These are phyloP conservation scores for Drosophila sechellia DNA, from an alignment of 1,140 invertebrate species.

Conservation along the genomic window DNA sequence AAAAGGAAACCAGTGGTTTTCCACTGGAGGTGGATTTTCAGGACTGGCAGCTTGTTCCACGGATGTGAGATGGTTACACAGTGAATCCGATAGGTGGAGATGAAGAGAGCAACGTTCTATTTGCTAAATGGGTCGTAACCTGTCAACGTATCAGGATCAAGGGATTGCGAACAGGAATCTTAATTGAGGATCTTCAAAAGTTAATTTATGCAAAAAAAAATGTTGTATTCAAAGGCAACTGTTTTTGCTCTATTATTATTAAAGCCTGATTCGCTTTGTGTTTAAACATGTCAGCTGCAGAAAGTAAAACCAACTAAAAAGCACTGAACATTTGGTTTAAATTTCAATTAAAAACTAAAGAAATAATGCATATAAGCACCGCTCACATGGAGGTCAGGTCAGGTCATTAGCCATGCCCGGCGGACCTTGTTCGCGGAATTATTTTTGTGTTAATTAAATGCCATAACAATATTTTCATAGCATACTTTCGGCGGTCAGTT, in stretches of 20 bases:
- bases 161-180: too few relatives aligned
- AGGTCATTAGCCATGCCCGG: slow-evolving; percentile 7
- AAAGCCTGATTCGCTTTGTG: too few relatives aligned
- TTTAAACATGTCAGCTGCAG: too few relatives aligned
- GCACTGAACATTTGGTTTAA: background rate
- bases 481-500: slow-evolving; percentile 10
- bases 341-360: slow-evolving; percentile 28
- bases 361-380: background rate
- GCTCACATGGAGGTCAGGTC: background rate
- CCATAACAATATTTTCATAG: slow-evolving; percentile 36
- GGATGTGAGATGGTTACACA: slow-evolving; percentile 3
- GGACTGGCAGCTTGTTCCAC: slow-evolving; percentile 13
- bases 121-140: slow-evolving; percentile 6
- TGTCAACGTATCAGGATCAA: background rate
- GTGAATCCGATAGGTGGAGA: background rate
- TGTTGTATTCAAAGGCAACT: too few relatives aligned
- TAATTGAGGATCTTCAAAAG: too few relatives aligned
- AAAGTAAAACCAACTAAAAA: too few relatives aligned
- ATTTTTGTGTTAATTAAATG: slow-evolving; percentile 41
- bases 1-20: background rate
- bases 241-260: too few relatives aligned
- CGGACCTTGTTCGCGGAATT: background rate
- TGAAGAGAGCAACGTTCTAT: background rate
- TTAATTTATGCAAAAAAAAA: too few relatives aligned
- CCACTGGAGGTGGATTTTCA: background rate